Percentiles rank a stretch among this genome's conserved stretches.
Conservation (phyloP, 1,140 invertebrate species). For the Aphaenogaster ashmeadi region DNA sequence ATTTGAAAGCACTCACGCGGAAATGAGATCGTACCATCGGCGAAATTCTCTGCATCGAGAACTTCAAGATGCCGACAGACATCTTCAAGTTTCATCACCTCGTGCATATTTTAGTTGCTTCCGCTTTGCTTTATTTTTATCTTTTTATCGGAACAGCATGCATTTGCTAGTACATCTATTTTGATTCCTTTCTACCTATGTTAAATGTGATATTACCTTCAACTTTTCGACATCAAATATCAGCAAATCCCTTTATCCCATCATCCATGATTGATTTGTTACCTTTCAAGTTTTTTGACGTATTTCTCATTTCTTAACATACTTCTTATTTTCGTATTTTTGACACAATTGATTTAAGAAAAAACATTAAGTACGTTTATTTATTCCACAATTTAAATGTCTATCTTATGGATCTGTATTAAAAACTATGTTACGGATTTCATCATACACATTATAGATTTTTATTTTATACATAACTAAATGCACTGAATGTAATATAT, state of each 20-base stretch:
- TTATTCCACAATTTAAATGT: neutral
- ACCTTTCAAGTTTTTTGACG: neutral
- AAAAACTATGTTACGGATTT: neutral
- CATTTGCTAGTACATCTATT: conserved; percentile 13
- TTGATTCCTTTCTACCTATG: neutral
- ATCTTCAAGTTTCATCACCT: conserved; percentile 52
- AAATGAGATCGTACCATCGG: conserved; percentile 43
- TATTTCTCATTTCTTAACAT: neutral
- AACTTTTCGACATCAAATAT: conserved; percentile 1
- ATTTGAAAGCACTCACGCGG: conserved; percentile 20
- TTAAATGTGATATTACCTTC: conserved; percentile 22
- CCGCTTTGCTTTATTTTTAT: conserved; percentile 35
- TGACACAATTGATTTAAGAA: neutral
- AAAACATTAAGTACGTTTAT: neutral
- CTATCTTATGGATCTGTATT: neutral
- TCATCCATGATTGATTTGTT: conserved; percentile 16
- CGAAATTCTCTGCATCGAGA: conserved; percentile 14
- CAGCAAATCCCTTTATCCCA: neutral
- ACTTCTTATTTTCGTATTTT: neutral
- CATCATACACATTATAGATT: neutral
- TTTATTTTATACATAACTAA: conserved; percentile 1
- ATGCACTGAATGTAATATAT: neutral
- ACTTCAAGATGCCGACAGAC: conserved; percentile 30
- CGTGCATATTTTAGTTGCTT: conserved; percentile 40
- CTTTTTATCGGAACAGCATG: conserved; percentile 28